Conservation (phyloP, 1,140 invertebrate species). For the Papilio helenus region DNA sequence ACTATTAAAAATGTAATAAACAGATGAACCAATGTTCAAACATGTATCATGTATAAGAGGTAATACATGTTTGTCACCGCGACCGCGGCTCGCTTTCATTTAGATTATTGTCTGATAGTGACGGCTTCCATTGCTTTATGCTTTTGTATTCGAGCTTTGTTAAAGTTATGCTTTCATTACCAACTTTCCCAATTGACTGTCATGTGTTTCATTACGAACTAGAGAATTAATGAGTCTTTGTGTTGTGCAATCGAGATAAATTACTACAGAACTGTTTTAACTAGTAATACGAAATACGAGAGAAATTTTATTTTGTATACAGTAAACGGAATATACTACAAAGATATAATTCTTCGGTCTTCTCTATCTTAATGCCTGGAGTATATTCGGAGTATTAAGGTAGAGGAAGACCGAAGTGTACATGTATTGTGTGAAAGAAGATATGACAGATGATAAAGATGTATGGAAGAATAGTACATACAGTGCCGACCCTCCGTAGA, state of each 20-base stretch:
- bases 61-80: not conserved
- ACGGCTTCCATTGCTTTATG: not conserved
- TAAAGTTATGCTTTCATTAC: conserved; percentile 3
- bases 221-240: not conserved
- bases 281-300: not conserved
- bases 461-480: too few relatives aligned
- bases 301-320: not conserved
- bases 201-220: not conserved
- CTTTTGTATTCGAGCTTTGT: conserved; percentile 3
- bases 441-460: too few relatives aligned
- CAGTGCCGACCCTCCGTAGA: too few relatives aligned
- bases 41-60: not conserved
- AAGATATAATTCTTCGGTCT: too few relatives aligned
- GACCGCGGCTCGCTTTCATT: not conserved
- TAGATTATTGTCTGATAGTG: conserved; percentile 17
- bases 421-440: too few relatives aligned
- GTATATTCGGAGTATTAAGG: too few relatives aligned
- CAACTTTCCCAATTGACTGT: not conserved
- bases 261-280: not conserved
- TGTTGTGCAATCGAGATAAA: not conserved
- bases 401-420: too few relatives aligned
- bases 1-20: too few relatives aligned
- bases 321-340: not conserved
- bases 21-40: too few relatives aligned
- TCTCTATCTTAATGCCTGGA: too few relatives aligned